These are phyloP conservation scores for Junco hyemalis DNA, from an alignment of 2,113 vertebrate species.

Conservation along the genomic window DNA sequence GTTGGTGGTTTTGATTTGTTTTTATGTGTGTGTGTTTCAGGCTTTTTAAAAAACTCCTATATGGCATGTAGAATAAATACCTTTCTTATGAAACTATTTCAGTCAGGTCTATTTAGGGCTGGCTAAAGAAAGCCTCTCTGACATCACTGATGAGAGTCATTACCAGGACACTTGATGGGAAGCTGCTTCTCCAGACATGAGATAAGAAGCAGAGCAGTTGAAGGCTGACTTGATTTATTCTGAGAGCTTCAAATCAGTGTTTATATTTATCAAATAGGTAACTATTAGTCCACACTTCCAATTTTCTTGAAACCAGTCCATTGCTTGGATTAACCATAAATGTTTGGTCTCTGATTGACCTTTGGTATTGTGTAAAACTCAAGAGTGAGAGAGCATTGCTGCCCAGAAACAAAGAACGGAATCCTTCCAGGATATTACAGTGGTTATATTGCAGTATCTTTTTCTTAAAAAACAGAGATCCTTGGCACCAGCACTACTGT, in stretches of 20 bases:
- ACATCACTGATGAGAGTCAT: not conserved
- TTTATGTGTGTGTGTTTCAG: not conserved
- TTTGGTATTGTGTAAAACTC: not conserved
- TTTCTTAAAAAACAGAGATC: not conserved
- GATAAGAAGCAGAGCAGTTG: not conserved
- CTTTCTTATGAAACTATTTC: not conserved
- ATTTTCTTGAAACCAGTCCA: not conserved
- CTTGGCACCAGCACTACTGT: not conserved
- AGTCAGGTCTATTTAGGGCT: not conserved
- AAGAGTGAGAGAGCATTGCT: not conserved
- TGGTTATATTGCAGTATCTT: constrained; percentile 20
- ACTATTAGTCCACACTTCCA: not conserved
- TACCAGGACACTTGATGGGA: not conserved
- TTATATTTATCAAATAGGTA: not conserved
- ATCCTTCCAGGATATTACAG: constrained; percentile 25
- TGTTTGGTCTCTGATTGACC: not conserved
- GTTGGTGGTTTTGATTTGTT: not conserved
- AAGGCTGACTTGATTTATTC: not conserved
- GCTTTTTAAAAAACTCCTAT: not conserved
- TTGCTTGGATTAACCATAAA: not conserved
- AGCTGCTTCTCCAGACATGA: not conserved
- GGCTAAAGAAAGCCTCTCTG: not conserved
- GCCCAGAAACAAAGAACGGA: constrained; percentile 23
- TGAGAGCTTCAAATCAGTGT: not conserved
- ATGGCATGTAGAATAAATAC: not conserved